Base-by-base conservation (phyloP, 2,797 vertebrate species). In the Sebastes kiyomatsui region DNA sequence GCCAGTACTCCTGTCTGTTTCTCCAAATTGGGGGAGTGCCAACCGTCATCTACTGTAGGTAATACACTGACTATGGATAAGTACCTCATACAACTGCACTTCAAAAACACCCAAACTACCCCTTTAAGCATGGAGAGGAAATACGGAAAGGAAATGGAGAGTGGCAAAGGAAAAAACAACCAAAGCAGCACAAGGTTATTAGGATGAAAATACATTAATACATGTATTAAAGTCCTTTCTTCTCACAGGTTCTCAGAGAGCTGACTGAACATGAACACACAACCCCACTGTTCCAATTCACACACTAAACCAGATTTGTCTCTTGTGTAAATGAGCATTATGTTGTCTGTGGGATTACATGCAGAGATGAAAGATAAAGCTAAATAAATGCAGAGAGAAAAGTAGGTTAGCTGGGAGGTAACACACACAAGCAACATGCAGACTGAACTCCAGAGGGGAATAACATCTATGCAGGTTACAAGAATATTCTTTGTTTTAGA, bases 351-450 rank as follows among this genome's bases (percentile, higher is more conserved):
- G 72, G 85, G 69, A 82, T 72, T 80, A 73, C 78, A 67, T 67
- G 70, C 14, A 64, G 66, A 67, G 79, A 82, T 77, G 67, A 77
- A 38, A 79, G 76, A 76, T 69, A 20, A 72, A 80, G 7, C 18
- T 61, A 62, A 78, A 77, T 42, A 71, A 75, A 83, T 55, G 27
- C 11, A 67, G 38, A 23, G 23, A 65, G 71, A 32, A 86, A 87
- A 83, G 70, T 83, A 77, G 80, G 83, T 83, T 80, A 83, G 69
- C 35, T 32, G 54, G 28, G 38, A 79, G 55, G 33, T 13, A 65
- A 74, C 4, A 78, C 42, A 59, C 25, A 46, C 33, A 72, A 58
- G 54, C 56, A 59, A 80, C 60, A 68, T 2, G 61, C 71, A 72
- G 75, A 77, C 66, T 74, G 9, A 62, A 80, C 59, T 84, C 66